Evolutionary conservation across 2,888 invertebrate genomes (phyloP), one percentile per base, ranked within the genome.

Genomic region (Brachycybe producta): DNA sequence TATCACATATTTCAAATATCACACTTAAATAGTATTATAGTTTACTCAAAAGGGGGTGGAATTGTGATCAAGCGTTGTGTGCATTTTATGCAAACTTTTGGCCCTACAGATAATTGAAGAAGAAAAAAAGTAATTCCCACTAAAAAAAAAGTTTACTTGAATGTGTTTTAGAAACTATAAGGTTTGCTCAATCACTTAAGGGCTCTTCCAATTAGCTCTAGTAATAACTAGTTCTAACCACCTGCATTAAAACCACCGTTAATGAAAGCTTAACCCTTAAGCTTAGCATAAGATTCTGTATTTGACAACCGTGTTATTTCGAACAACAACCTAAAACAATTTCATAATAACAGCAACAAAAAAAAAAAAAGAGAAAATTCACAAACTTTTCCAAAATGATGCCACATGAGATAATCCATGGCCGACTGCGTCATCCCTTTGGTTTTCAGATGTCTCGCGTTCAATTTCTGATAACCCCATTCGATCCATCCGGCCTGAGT

Each of bases 401-500:
- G 94, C 95, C 97, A 97, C 84, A 98, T 85, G 55, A 99, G 76
- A 66, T 97, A 97, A 64, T 97, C 91, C 54, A 91, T 74, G 38
- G 90, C 88, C 50, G 83, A 79, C 65, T 86, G 84, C 21, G 87
- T 87, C 84, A 90, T 85, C 57, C 88, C 88, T 64, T 84, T 84
- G 35, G 83, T 77, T 61, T 84, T 78, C 60, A 91, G 75, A 63
- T 85, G 79, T 56, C 86, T 78, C 13, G 82, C 78, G 70, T 90
- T 90, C 65, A 95, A 75, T 73, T 95, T 97, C 72, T 97, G 95
- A 69, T 94, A 95, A 28, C 90, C 94, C 97, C 97, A 98, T 70
- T 98, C 97, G 62, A 94, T 84, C 97, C 97, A 98, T 34, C 95
- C 92, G 13, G 92, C 82, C 63, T 82, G 80, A 56, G 81, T 84